Conservation (phyloP, 2,888 invertebrate genomes). For the Seira musarum region DNA sequence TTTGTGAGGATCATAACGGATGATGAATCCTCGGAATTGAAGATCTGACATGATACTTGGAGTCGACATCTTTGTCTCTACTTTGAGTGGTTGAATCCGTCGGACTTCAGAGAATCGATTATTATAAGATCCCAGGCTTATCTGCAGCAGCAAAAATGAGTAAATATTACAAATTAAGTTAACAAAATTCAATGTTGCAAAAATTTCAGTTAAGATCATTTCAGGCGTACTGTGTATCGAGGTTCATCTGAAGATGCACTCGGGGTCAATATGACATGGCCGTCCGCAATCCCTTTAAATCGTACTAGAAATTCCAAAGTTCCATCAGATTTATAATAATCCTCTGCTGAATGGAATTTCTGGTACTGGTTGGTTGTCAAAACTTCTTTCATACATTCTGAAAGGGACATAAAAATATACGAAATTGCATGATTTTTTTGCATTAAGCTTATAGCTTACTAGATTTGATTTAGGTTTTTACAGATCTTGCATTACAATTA, state of each 20-base stretch:
- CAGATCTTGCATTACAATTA: no score
- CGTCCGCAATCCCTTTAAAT: conserved; percentile 65
- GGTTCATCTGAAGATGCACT: conserved; percentile 50
- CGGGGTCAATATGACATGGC: conserved; percentile 51
- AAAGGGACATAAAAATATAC: neutral
- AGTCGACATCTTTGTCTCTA: conserved; percentile 55
- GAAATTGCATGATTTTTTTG: neutral
- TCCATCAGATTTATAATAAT: conserved; percentile 46
- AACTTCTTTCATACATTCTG: conserved; percentile 60
- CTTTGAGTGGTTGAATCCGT: conserved; percentile 37
- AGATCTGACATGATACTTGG: conserved; percentile 62
- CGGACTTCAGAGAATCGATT: conserved; percentile 64
- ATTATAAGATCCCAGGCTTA: conserved; percentile 65
- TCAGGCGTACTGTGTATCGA: conserved; percentile 51
- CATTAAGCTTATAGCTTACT: conserved; percentile 4
- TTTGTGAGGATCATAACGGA: conserved; percentile 58
- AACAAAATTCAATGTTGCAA: conserved; percentile 1
- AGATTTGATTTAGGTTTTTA: no score
- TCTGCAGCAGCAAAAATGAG: conserved; percentile 42
- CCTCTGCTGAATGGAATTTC: conserved; percentile 46
- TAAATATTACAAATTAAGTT: no score
- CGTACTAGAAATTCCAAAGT: conserved; percentile 55
- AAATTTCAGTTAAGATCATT: neutral
- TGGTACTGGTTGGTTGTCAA: conserved; percentile 46
- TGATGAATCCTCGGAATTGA: conserved; percentile 64